Evolutionary conservation across 1,140 invertebrate genomes (phyloP), one percentile per base, ranked within the genome.

Genomic region (Heliconius congener): DNA sequence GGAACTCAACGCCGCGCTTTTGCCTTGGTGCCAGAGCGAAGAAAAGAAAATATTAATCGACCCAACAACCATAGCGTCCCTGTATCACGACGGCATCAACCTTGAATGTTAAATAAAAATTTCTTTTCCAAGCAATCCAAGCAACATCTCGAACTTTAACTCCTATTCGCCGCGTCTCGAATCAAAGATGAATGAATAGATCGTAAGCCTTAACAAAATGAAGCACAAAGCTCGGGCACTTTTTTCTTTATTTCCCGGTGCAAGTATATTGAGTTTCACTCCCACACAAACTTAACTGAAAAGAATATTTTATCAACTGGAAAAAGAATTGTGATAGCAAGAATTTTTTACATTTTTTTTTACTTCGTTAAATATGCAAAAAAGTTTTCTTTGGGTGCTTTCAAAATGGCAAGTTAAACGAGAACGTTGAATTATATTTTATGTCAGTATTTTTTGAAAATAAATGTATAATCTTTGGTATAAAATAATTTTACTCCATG

Each of bases 211-310:
- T 52, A 71, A 74, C 57, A 71, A 71, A 70, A 55, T 46, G 39
- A 30, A 18, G 73, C 46, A 74, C 73, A 79, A 78, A 74, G 73
- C 23, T 76, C 34, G n/a, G 27, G 30, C 57, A 27, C 30, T 80
- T 76, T 80, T 75, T 80, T 72, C 50, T 77, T 77, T 72, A 77
- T 77, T 77, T 77, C 46, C 66, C 55, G 42, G 66, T 39, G 50
- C 74, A 46, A 81, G 77, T 60, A 72, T 82, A 82, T 82, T 78
- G 74, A 75, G 75, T 82, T 82, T 76, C 80, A 81, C 77, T 78
- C 80, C 80, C 74, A 78, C 81, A 79, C 81, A 78, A 78, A 76
- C 74, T 37, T 19, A 66, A 76, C 57, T 82, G 81, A 76, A 79
- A 78, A 71, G 81, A 78, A 79, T 78, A 81, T 82, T 78, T 79